These are phyloP conservation scores for Cerastoderma edule DNA, from an alignment of 2,888 invertebrate species.

Conservation along the genomic window DNA sequence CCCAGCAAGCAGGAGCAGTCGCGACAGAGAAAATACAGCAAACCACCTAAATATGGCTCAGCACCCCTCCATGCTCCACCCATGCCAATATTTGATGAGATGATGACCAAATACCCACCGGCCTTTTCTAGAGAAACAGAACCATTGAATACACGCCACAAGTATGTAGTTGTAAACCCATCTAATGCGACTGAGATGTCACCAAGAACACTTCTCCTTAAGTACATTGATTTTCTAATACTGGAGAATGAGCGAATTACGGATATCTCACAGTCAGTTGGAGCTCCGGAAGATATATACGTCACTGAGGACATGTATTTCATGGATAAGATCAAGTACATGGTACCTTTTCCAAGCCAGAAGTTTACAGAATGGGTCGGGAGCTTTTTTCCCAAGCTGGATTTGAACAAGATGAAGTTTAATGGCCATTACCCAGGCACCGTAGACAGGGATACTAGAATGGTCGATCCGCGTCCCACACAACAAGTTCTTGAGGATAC, in stretches of 20 bases:
- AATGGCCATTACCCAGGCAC: conserved; percentile 38
- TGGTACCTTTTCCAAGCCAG: conserved; percentile 73
- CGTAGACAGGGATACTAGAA: conserved; percentile 23
- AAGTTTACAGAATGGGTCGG: conserved; percentile 76
- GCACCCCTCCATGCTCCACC: conserved; percentile 27
- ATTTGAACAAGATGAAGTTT: conserved; percentile 48
- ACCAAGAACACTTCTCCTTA: conserved; percentile 53
- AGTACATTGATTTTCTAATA: conserved; percentile 77
- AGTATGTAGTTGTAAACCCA: conserved; percentile 57
- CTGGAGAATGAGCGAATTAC: conserved; percentile 79
- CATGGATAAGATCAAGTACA: conserved; percentile 71
- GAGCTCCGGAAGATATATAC: conserved; percentile 74
- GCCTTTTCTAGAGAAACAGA: too few relatives aligned
- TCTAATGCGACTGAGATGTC: conserved; percentile 46
- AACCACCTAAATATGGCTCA: conserved; percentile 27
- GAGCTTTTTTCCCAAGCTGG: conserved; percentile 67
- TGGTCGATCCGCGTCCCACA: conserved; percentile 62
- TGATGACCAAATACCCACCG: conserved; percentile 36
- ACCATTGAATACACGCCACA: too few relatives aligned
- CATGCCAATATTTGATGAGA: conserved; percentile 34
- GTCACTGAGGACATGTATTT: conserved; percentile 77
- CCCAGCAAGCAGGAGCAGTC: not conserved
- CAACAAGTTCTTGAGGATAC: conserved; percentile 72
- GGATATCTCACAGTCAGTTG: conserved; percentile 76
- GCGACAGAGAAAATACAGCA: conserved; percentile 23